Evolutionary conservation across 2,888 invertebrate genomes (phyloP).

Genomic region (Ormyrus nitidulus): DNA sequence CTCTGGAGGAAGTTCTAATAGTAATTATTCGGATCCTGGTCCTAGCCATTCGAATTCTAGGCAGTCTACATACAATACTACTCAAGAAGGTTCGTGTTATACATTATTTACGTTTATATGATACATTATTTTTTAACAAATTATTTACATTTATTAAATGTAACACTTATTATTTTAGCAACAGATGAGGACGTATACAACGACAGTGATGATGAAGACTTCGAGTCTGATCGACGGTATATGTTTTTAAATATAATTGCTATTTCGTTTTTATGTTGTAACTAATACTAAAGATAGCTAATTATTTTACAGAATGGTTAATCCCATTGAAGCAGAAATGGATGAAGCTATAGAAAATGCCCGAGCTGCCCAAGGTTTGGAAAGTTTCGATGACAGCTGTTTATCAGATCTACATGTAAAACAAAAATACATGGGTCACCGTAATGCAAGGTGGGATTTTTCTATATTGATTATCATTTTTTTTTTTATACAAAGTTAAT

Average conservation of each 20-base stretch:
- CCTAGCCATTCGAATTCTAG: slow-evolving; percentile 64
- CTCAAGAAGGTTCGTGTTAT: slow-evolving; percentile 67
- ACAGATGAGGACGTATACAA: slow-evolving; percentile 71
- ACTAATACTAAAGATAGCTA: background rate
- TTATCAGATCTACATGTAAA: slow-evolving; percentile 78
- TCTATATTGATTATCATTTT: slow-evolving; percentile 27
- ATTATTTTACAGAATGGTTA: slow-evolving; percentile 68
- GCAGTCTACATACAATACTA: slow-evolving; percentile 58
- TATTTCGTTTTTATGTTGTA: slow-evolving; percentile 7
- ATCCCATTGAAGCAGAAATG: slow-evolving; percentile 70
- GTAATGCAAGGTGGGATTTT: slow-evolving; percentile 82
- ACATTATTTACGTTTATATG: background rate
- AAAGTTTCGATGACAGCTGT: slow-evolving; percentile 65
- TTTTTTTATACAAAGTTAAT: slow-evolving; percentile 30
- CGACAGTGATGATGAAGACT: slow-evolving; percentile 73
- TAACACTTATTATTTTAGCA: slow-evolving; percentile 59
- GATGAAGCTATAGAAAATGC: slow-evolving; percentile 70
- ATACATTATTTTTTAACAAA: background rate
- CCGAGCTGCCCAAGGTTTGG: slow-evolving; percentile 63
- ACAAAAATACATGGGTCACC: slow-evolving; percentile 85
- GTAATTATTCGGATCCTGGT: slow-evolving; percentile 62
- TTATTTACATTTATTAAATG: background rate
- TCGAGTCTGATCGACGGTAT: slow-evolving; percentile 49
- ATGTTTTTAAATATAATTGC: background rate
- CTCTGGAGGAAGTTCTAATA: slow-evolving; percentile 60